Evolutionary conservation across 2,888 invertebrate species (phyloP).

Genomic region (Epicampocera succincta): DNA sequence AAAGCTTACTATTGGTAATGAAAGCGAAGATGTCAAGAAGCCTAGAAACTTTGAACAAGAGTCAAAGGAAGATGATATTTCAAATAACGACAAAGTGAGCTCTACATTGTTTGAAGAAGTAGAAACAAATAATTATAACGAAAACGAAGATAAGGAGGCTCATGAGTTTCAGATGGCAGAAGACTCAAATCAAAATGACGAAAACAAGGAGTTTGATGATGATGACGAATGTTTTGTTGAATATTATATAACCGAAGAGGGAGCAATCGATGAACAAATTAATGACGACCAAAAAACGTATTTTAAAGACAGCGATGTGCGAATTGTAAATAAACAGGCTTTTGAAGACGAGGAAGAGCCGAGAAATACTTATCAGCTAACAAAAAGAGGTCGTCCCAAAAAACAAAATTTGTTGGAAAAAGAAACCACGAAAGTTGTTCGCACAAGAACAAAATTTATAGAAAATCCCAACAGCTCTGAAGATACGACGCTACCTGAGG

Average conservation of each 20-base stretch:
- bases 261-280: constrained; percentile 14
- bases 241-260: constrained; percentile 49
- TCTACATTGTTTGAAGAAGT: constrained; percentile 50
- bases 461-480: neutral
- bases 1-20: constrained; percentile 52
- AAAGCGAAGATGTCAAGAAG: neutral
- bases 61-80: neutral
- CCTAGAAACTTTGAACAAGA: neutral
- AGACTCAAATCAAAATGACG: constrained; percentile 52
- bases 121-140: constrained; percentile 33
- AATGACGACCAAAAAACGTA: neutral
- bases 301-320: neutral
- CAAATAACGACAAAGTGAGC: constrained; percentile 27
- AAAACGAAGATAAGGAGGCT: constrained; percentile 15
- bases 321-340: neutral
- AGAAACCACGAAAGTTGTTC: neutral
- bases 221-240: constrained; percentile 51
- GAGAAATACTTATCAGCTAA: neutral
- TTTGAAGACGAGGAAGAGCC: neutral
- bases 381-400: constrained; percentile 11
- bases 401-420: neutral
- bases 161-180: constrained; percentile 46
- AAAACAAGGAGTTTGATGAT: constrained; percentile 46
- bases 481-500: neutral
- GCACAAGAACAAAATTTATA: constrained; percentile 1